phyloP scores from a whole-genome alignment of 2,888 invertebrate genomes.

The Polia nebulosa region DNA sequence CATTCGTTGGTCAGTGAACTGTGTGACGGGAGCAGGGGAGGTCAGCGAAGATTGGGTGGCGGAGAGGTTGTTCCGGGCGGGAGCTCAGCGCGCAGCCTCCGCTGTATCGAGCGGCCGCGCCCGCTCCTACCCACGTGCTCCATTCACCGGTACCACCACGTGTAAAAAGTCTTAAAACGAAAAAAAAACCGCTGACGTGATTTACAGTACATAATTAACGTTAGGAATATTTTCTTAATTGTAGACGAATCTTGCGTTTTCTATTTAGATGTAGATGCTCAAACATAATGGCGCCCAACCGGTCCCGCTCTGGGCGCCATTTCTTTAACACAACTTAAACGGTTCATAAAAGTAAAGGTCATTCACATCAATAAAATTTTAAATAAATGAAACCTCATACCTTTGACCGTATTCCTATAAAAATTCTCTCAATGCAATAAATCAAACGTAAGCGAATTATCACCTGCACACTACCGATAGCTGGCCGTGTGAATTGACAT shows the following conservation, averaged over 20 bases:
- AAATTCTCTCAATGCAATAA: conserved; percentile 29
- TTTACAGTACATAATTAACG: conserved; percentile 23
- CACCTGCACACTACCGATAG: conserved; percentile 32
- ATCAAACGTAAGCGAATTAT: conserved; percentile 46
- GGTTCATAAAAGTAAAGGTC: no score
- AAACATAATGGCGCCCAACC: conserved; percentile 62
- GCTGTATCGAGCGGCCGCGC: conserved; percentile 85
- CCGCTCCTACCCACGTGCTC: conserved; percentile 80
- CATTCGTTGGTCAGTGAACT: conserved; percentile 66
- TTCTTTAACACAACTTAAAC: neutral
- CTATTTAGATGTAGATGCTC: neutral
- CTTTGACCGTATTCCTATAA: neutral
- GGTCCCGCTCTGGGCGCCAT: conserved; percentile 19
- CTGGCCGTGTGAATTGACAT: conserved; percentile 52
- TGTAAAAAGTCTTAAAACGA: conserved; percentile 67
- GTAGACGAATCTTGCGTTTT: neutral
- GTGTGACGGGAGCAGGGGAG: conserved; percentile 69
- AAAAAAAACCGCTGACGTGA: conserved; percentile 64
- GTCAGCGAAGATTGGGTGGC: conserved; percentile 74
- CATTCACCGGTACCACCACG: conserved; percentile 81
- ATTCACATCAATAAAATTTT: neutral
- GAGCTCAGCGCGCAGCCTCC: conserved; percentile 86
- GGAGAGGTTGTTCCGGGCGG: conserved; percentile 75
- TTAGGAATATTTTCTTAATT: neutral
- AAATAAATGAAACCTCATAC: conserved; percentile 11